phyloP scores from a whole-genome alignment of 2,888 invertebrate genomes.

The Pasiphila rectangulata region DNA sequence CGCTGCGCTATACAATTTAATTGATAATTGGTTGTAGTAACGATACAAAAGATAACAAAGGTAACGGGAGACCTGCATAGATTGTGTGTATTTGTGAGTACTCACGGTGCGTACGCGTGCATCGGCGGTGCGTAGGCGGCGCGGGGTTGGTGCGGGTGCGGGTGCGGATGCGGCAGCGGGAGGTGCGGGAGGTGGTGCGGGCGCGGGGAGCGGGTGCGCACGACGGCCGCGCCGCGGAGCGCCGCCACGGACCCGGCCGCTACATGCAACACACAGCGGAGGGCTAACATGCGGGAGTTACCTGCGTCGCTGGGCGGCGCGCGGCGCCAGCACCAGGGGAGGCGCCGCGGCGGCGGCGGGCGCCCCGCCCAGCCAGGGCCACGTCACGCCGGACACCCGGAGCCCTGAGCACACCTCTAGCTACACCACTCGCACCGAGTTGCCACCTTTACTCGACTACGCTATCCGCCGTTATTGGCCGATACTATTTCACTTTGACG shows the following conservation, averaged over 20 bases:
- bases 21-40: no score
- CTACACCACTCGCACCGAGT: slow-evolving; percentile 39
- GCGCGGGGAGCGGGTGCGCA: slow-evolving; percentile 87
- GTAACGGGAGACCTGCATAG: slow-evolving; percentile 30
- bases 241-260: slow-evolving; percentile 84
- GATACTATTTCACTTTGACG: not conserved
- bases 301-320: slow-evolving; percentile 88
- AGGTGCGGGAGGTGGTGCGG: slow-evolving; percentile 80
- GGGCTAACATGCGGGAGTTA: slow-evolving; percentile 64
- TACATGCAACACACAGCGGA: slow-evolving; percentile 71
- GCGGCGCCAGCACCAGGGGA: slow-evolving; percentile 87
- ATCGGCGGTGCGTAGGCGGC: slow-evolving; percentile 88
- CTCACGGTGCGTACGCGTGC: slow-evolving; percentile 96
- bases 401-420: slow-evolving; percentile 83
- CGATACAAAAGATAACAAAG: no score
- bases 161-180: slow-evolving; percentile 84
- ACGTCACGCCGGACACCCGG: slow-evolving; percentile 88
- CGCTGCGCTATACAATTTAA: no score
- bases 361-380: slow-evolving; percentile 87
- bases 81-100: slow-evolving; percentile 62
- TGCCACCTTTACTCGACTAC: slow-evolving; percentile 9
- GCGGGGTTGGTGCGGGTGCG: slow-evolving; percentile 80
- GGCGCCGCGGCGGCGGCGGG: slow-evolving; percentile 82
- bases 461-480: not conserved
- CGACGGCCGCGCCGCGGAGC: slow-evolving; percentile 86